Evolutionary conservation across 2,113 vertebrate genomes (phyloP).

Genomic region (Myrmophylax atrothorax): DNA sequence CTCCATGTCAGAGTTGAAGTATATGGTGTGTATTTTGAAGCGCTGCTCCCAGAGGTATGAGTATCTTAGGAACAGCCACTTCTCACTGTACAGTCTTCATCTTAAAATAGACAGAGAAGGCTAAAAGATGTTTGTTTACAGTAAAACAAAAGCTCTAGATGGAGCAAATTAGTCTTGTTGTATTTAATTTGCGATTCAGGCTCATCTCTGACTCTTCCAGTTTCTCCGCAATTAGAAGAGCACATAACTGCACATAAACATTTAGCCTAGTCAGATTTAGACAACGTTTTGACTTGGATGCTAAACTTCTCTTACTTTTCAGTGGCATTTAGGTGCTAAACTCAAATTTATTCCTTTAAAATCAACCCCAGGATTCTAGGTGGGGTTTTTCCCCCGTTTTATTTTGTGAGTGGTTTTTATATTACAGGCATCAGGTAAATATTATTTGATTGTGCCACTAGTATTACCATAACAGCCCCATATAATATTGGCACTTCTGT

Average conservation of each 20-base stretch:
- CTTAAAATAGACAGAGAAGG: conserved; percentile 29
- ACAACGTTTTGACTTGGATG: not conserved
- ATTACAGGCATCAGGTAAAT: not conserved
- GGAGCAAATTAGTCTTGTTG: not conserved
- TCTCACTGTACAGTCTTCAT: not conserved
- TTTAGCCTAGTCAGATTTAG: not conserved
- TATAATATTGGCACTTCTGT: not conserved
- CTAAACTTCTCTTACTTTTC: not conserved
- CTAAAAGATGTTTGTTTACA: conserved; percentile 40
- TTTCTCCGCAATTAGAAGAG: conserved; percentile 33
- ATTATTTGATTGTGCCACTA: not conserved
- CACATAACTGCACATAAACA: not conserved
- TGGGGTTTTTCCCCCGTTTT: accelerated
- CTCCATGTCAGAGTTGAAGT: not conserved
- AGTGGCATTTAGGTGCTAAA: not conserved
- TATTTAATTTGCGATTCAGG: conserved; percentile 46
- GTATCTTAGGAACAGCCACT: not conserved
- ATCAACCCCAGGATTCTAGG: not conserved
- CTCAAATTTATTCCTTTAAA: not conserved
- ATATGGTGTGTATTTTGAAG: not conserved
- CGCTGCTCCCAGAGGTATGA: not conserved
- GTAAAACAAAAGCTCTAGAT: conserved; percentile 46
- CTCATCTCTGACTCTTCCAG: conserved; percentile 6
- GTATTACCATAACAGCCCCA: not conserved
- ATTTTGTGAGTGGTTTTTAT: not conserved